Base-by-base conservation (phyloP, 2,797 vertebrate species). In the Natrix natrix region DNA sequence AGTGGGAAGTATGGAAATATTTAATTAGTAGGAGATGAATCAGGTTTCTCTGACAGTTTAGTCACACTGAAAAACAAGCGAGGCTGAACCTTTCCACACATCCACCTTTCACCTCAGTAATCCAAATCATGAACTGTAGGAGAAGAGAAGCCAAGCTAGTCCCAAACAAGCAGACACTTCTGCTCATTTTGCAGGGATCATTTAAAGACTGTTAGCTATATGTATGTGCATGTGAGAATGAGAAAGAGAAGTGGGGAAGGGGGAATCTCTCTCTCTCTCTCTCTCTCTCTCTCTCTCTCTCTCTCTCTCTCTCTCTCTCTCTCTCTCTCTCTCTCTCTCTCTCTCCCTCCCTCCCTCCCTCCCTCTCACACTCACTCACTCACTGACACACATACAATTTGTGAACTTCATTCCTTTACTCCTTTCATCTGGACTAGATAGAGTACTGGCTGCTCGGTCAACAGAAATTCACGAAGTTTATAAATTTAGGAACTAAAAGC, bases 401-500 rank as follows among this genome's bases (percentile, higher is more conserved):
- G 57, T 32, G 57, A 63, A 63, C 54, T 48, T 57, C 37, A 28
- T 24, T 4, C 55, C 28, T 54, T 37, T 12, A 43, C 55, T 88
- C 26, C 16, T n/a, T 37, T 91, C 86, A 87, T 55, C 12, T 69
- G 28, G 43, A 86, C 20, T 26, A 28, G 59, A 43, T 43, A 57
- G 55, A 87, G 2, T 16, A 89, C 66, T 57, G 28, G 57, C n/a
- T 60, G 48, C 87, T 24, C 83, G 90, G 59, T 54, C 87, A 55
- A 89, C 3, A 63, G 66, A 89, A 32, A 83, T 54, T 91, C 16
- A 86, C 20, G 0, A 83, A 24, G 74, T 83, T 83, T 48, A 24
- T 48, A 83, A 83, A 83, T 88, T 57, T 88, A 32, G 32, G 56
- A 88, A 74, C n/a, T 94, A 93, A 95, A 95, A 96, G 94, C 63